A percentile compares a stretch with the other conserved stretches of the same genome.
Evolutionary conservation across 2,113 vertebrate species (phyloP).

Genomic region (Puntigrus tetrazona): DNA sequence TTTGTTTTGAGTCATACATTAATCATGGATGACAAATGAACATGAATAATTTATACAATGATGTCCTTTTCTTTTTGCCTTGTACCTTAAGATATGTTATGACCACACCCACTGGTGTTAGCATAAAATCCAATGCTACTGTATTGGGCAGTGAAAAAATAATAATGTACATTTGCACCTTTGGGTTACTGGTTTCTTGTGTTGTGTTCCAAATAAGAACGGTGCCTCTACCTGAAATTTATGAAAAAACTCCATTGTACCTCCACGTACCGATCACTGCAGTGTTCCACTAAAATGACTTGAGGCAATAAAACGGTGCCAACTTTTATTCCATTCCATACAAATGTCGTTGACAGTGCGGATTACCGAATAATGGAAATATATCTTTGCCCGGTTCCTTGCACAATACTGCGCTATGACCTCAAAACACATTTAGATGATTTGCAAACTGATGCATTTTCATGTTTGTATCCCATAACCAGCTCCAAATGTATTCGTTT

Average conservation of each 20-base stretch:
- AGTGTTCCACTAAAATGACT: background rate
- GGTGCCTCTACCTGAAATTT: background rate
- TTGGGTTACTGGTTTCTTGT: background rate
- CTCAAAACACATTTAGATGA: too few relatives aligned
- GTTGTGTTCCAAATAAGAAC: background rate
- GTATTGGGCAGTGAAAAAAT: background rate
- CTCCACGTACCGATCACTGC: background rate
- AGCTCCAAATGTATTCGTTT: too few relatives aligned
- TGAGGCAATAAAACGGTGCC: too few relatives aligned
- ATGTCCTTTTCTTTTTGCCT: background rate
- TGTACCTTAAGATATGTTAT: background rate
- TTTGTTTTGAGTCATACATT: background rate
- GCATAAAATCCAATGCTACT: background rate
- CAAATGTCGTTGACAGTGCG: too few relatives aligned
- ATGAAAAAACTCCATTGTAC: too few relatives aligned
- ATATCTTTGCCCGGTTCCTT: too few relatives aligned
- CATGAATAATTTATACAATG: background rate
- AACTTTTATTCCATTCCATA: too few relatives aligned
- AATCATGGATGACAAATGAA: background rate
- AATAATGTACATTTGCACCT: background rate
- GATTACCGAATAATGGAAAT: too few relatives aligned
- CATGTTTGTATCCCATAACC: too few relatives aligned
- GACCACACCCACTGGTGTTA: background rate
- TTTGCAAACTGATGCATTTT: too few relatives aligned
- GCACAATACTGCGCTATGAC: too few relatives aligned